Evolutionary conservation across 2,888 invertebrate genomes (phyloP).

Genomic region (Drosophila vallismaia): DNA sequence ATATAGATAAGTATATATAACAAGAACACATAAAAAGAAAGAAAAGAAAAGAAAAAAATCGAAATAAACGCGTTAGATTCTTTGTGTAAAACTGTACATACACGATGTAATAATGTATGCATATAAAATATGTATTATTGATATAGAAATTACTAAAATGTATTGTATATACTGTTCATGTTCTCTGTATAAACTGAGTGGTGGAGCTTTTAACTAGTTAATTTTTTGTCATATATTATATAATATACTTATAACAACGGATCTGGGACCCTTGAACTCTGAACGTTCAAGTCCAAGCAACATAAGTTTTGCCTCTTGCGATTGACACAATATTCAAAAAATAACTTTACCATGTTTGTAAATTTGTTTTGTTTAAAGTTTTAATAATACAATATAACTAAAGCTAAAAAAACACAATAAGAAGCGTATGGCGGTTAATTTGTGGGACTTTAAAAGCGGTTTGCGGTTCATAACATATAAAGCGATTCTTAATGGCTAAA

Average conservation of each 20-base stretch:
- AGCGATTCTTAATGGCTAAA: conserved; percentile 32
- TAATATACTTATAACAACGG: conserved; percentile 52
- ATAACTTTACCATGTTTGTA: conserved; percentile 36
- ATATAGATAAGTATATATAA: conserved; percentile 69
- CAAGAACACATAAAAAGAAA: conserved; percentile 83
- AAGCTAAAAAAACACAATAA: conserved; percentile 24
- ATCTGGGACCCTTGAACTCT: conserved; percentile 30
- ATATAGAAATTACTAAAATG: conserved; percentile 42
- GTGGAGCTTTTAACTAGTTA: conserved; percentile 37
- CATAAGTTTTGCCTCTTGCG: conserved; percentile 67
- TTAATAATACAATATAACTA: conserved; percentile 14
- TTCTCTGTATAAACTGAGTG: conserved; percentile 38
- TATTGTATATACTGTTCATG: conserved; percentile 44
- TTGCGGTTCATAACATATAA: conserved; percentile 26
- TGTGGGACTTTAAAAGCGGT: conserved; percentile 39
- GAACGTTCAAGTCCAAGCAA: conserved; percentile 27
- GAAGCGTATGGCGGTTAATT: conserved; percentile 37
- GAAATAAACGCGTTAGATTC: conserved; percentile 84
- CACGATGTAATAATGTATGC: conserved; percentile 64
- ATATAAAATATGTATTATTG: conserved; percentile 39
- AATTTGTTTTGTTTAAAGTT: conserved; percentile 10
- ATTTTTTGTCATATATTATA: conserved; percentile 19
- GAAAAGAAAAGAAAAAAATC: conserved; percentile 83
- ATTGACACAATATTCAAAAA: conserved; percentile 76
- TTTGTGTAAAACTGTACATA: conserved; percentile 65